Base-by-base conservation (phyloP, 2,113 vertebrate genomes). In the Uria lomvia region DNA sequence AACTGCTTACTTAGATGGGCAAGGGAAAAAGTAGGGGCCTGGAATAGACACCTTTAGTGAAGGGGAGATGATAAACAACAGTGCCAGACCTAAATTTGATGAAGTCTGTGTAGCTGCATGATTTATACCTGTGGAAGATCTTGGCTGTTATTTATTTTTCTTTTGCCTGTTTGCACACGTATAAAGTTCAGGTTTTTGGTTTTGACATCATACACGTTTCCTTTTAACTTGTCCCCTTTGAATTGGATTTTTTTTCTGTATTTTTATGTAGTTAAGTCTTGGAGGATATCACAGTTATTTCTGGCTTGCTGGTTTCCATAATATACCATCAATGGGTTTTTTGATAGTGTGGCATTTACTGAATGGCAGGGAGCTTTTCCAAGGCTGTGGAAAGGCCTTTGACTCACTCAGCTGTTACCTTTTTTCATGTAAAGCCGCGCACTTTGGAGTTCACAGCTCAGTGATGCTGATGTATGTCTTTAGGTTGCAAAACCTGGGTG, bases 81-180 rank as follows among this genome's bases (percentile, higher is more conserved):
- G n/a, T 53, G 15, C 32, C 67, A 77, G 50, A n/a, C 27, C 36
- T 67, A 40, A 66, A 36, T 92, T 20, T 52, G 22, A 11, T 76
- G 5, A 55, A 62, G 30, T 38, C 36, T 0, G 0, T 53, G 43
- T 20, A 50, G 14, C 47, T 63, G 32, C 2, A 1, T 18, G 59
- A 42, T 76, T 85, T 75, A 21, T 65, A 42, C 11, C 26, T 76
- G 58, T 79, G 67, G 62, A 90, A 43, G 29, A 45, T 38, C 62
- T 73, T 6, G 0, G 45, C 24, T 14, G 27, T 63, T 85, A 40
- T 3, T 4, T 40, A 0, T 63, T 45, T 62, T 63, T 29, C 14
- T 68, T 85, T 56, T 63, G 19, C 34, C 19, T 2, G 1, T 71
- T 58, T 74, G 59, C 3, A 5, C 32, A 6, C 10, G 9, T 3